Evolutionary conservation across 2,888 invertebrate genomes (phyloP).

Genomic region (Nomada fabriciana): DNA sequence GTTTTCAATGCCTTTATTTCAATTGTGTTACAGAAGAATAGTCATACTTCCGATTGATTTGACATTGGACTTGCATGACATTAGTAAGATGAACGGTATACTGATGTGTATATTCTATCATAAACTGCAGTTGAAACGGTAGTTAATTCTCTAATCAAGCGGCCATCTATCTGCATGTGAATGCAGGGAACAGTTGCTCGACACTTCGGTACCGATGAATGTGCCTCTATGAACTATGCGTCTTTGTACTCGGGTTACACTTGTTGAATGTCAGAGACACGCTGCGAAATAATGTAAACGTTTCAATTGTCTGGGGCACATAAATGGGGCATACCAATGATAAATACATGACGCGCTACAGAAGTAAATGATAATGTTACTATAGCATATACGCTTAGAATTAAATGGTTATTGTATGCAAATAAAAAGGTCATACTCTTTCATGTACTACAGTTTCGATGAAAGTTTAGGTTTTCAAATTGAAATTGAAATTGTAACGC

Average conservation of each 20-base stretch:
- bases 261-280: constrained; percentile 43
- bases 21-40: neutral
- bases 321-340: neutral
- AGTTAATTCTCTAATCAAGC: constrained; percentile 74
- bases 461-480: too few species aligned
- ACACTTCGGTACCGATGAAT: constrained; percentile 48
- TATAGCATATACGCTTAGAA: too few species aligned
- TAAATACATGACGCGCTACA: neutral
- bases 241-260: constrained; percentile 51
- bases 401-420: too few species aligned
- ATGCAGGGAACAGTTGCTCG: constrained; percentile 51
- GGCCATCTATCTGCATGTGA: constrained; percentile 74
- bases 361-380: neutral
- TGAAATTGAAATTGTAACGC: too few species aligned
- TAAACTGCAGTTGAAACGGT: constrained; percentile 43
- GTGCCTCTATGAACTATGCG: constrained; percentile 34
- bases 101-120: constrained; percentile 24
- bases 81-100: constrained; percentile 9
- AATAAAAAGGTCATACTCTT: too few species aligned
- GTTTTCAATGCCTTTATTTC: neutral
- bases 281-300: constrained; percentile 20
- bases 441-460: too few species aligned
- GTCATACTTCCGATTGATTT: neutral
- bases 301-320: constrained; percentile 9
- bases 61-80: neutral